Percentiles rank a stretch among this genome's conserved stretches.
phyloP scores from a whole-genome alignment of 2,797 vertebrate species.

The Brachymystax lenok region DNA sequence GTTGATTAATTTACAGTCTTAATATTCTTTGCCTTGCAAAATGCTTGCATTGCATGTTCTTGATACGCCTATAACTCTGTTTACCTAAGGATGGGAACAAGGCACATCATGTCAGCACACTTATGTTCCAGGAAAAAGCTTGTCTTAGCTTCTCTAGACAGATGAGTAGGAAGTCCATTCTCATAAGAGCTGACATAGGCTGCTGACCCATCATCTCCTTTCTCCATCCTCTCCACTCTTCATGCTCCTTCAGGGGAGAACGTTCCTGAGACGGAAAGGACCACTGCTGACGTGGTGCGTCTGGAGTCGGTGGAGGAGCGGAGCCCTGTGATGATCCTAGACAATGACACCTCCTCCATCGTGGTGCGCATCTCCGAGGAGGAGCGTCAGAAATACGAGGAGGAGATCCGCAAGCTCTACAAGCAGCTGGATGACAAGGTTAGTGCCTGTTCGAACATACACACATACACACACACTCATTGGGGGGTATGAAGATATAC shows the following conservation, averaged over 20 bases:
- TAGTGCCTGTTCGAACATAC: not conserved
- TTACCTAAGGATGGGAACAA: not conserved
- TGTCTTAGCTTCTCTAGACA: constrained; percentile 10
- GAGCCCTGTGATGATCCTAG: constrained; percentile 71
- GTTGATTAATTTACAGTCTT: too few relatives aligned
- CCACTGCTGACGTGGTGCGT: constrained; percentile 82
- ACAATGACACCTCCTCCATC: constrained; percentile 89
- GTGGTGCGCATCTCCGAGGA: constrained; percentile 91
- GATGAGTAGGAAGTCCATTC: not conserved
- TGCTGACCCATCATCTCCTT: not conserved
- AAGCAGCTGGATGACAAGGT: constrained; percentile 99
- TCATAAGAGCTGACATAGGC: not conserved
- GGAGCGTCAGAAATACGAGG: constrained; percentile 93
- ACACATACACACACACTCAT: constrained; percentile 1
- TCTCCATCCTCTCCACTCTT: not conserved
- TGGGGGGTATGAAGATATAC: not conserved
- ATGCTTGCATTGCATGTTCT: not conserved
- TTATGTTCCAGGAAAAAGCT: not conserved
- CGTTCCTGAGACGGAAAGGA: constrained; percentile 88
- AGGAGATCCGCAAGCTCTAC: constrained; percentile 94
- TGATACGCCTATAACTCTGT: too few relatives aligned
- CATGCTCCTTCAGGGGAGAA: constrained; percentile 78
- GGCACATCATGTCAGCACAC: not conserved
- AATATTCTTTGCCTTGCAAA: not conserved
- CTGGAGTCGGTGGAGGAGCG: constrained; percentile 85